Percentiles rank a stretch among this genome's conserved stretches.
Conservation (phyloP, 2,113 vertebrate genomes). For the Corythornis madagascariensis region DNA sequence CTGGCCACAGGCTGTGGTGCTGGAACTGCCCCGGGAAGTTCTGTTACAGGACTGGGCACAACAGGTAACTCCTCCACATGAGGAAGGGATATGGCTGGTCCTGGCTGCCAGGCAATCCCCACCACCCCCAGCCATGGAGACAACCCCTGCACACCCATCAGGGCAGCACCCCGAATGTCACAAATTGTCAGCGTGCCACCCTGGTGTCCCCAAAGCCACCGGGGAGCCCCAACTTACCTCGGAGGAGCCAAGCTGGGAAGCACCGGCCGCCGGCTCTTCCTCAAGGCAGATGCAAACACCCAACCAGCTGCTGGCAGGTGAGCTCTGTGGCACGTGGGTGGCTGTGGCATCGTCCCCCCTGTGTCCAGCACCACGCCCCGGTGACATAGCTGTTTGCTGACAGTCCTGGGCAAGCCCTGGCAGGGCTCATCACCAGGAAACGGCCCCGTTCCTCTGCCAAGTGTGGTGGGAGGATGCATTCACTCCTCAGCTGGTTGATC, state of each 20-base stretch:
- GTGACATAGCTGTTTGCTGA: background rate
- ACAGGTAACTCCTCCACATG: fast-evolving
- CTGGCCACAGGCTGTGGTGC: background rate
- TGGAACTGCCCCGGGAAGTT: background rate
- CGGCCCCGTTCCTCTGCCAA: fast-evolving
- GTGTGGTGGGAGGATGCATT: background rate
- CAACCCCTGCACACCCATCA: background rate
- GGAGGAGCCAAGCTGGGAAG: background rate
- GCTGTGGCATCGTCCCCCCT: background rate
- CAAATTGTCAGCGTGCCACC: fast-evolving
- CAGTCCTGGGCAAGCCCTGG: fast-evolving
- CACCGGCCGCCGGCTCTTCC: fast-evolving
- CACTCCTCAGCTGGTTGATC: background rate
- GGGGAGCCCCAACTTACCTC: background rate
- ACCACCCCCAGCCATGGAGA: fast-evolving
- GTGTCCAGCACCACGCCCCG: fast-evolving
- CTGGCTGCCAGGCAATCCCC: background rate
- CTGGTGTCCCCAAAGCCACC: fast-evolving
- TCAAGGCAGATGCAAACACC: background rate
- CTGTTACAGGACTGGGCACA: background rate
- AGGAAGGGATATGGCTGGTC: background rate
- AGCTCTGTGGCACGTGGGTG: fast-evolving
- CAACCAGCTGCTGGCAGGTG: background rate
- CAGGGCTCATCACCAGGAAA: background rate
- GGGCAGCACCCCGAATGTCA: background rate